A percentile compares a stretch with the other conserved stretches of the same genome.
phyloP scores from a whole-genome alignment of 2,797 vertebrate genomes.

The Melanotaenia maccullochi region DNA sequence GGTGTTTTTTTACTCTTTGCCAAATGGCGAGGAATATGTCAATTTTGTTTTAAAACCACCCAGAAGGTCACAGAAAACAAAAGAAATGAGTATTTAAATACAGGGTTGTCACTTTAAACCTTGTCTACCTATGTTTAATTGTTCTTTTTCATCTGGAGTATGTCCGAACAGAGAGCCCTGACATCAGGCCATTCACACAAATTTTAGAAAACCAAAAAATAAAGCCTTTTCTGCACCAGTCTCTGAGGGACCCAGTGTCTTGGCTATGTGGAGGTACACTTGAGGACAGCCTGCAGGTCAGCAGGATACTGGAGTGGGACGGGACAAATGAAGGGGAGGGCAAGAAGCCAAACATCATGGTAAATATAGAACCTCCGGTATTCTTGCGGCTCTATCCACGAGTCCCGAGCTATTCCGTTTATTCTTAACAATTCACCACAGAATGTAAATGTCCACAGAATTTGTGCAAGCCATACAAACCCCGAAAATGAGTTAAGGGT shows the following conservation, averaged over 20 bases:
- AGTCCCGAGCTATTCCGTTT: constrained; percentile 81
- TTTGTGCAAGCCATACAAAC: constrained; percentile 86
- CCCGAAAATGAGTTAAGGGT: constrained; percentile 85
- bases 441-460: constrained; percentile 86
- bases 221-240: constrained; percentile 54
- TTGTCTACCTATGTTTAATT: constrained; percentile 43
- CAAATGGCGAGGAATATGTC: constrained; percentile 32
- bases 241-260: constrained; percentile 48
- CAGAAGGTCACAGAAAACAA: constrained; percentile 34
- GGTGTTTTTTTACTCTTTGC: constrained; percentile 14
- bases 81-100: constrained; percentile 28
- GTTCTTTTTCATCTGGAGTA: constrained; percentile 33
- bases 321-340: constrained; percentile 70
- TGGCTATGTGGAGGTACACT: constrained; percentile 70
- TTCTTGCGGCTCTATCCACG: constrained; percentile 85
- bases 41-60: constrained; percentile 33
- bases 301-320: constrained; percentile 79
- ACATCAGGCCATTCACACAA: constrained; percentile 51
- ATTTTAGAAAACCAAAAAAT: constrained; percentile 17
- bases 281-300: constrained; percentile 82
- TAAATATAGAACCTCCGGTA: constrained; percentile 86
- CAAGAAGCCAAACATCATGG: constrained; percentile 75
- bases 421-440: constrained; percentile 87
- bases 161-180: constrained; percentile 32
- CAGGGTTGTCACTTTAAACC: constrained; percentile 45